Evolutionary conservation across 2,113 vertebrate genomes (phyloP).

Genomic region (Helogale parvula): DNA sequence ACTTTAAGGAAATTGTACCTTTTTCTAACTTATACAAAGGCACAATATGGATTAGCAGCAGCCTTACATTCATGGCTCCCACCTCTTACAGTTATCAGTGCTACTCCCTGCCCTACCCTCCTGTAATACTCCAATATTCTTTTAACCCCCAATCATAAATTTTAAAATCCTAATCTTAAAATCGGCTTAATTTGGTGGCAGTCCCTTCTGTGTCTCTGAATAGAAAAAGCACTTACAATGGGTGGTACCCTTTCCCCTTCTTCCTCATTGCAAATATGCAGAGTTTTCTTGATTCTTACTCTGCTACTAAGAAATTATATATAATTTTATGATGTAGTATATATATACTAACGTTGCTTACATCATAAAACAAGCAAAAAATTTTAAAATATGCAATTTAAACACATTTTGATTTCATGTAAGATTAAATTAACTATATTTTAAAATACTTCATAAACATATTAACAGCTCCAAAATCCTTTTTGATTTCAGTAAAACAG

Average conservation of each 20-base stretch:
- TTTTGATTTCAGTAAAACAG: conserved; percentile 41
- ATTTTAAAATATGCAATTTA: neutral
- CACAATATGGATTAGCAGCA: neutral
- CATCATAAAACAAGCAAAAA: neutral
- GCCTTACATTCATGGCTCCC: neutral
- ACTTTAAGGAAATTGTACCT: neutral
- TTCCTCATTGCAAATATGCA: neutral
- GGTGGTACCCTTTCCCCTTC: neutral
- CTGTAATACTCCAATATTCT: neutral
- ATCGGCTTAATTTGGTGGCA: neutral
- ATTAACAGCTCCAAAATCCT: neutral
- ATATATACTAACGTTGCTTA: neutral
- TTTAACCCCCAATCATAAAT: neutral
- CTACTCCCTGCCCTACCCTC: neutral
- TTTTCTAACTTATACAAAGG: neutral
- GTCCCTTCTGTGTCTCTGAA: neutral
- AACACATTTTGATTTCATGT: neutral
- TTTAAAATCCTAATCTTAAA: neutral
- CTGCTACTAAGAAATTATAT: neutral
- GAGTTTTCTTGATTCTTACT: neutral
- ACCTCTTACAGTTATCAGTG: neutral
- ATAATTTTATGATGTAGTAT: too few relatives aligned
- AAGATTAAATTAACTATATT: neutral
- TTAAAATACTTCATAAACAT: neutral
- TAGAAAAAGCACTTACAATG: neutral